Base-by-base conservation (phyloP, 1,140 invertebrate species). In the Drosophila pseudoananassae region DNA sequence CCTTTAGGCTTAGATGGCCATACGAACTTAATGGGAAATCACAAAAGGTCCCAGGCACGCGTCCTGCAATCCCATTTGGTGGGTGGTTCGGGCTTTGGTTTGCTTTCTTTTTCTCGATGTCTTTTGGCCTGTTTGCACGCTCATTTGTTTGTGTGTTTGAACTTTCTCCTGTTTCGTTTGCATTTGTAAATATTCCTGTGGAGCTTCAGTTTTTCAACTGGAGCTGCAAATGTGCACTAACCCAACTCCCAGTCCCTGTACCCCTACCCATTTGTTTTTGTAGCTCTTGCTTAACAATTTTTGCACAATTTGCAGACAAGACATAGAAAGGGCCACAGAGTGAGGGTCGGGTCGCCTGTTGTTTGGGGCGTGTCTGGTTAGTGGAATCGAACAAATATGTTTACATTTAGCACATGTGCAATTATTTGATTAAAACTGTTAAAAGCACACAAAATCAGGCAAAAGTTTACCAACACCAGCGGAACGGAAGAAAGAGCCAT, bases 381-480 rank as follows among this genome's bases (percentile, higher is more conserved):
- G 88, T 90, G 83, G 82, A 90, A 90, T 90, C 88, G 88, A 91
- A 91, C 89, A 91, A 91, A 91, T 91, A 91, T 91, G 90, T 91
- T 91, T 91, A 91, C 89, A 89, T 85, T 91, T 91, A 91, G 89
- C 89, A 91, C 89, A 91, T 91, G 89, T 91, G 89, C 89, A 91
- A 91, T 90, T 91, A 91, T 91, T 91, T 91, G 89, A 91, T 91
- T 91, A 88, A 89, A 91, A 91, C 89, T 91, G 89, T 91, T 91
- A 91, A 91, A 85, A 91, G 87, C 81, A 90, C 87, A 90, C 87
- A 90, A 90, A 90, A 90, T 90, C 87, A 90, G 82, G 82, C 83
- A 88, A 88, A 88, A 88, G 83, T 88, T 88, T 88, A 88, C 83
- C 79, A 88, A 88, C 83, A 88, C 83, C 72, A 60, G 60, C 73